Evolutionary conservation across 2,113 vertebrate species (phyloP), one percentile per base, ranked within the genome.

Genomic region (Pristiophorus japonicus): DNA sequence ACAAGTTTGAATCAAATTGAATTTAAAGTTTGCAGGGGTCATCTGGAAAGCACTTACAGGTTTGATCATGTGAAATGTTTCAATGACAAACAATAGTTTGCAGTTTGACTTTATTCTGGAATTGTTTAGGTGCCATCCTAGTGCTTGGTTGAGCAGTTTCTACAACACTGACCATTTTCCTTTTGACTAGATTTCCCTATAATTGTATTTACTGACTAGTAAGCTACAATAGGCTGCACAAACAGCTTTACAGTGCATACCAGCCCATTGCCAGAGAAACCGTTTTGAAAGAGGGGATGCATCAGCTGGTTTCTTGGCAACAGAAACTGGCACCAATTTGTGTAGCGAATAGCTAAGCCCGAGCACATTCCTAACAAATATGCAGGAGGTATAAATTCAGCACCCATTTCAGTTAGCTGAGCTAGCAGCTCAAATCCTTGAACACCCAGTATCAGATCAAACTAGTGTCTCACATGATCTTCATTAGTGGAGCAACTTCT

Each of bases 291-390:
- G 18, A 85, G 81, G 1, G 78, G 81, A 85, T 45, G n/a, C 18
- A 85, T 85, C 42, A 85, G 16, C 81, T 85, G 81, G 81, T 85
- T 85, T 85, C 81, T 85, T 45, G 81, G n/a, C 81, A 85, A 85
- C 42, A 85, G 81, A 45, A 85, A 45, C 34, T 22, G n/a, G 3
- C 42, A 85, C 42, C 81, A 70, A 67, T 67, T 22, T 5, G 66
- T 22, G 18, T 84, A 38, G 22, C 42, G 81, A 85, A 85, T 85
- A 45, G 81, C 18, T 45, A 85, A 85, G 81, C 81, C 42, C 4
- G 81, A 85, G n/a, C 42, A 70, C 24, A 85, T 45, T 85, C 78
- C 81, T 42, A 42, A 45, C n/a, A 18, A 38, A 84, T 42, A 85
- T 22, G n/a, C 81, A 85, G 38, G 81, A 85, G 81, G 81, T 85